Base-by-base conservation (phyloP, 2,113 vertebrate species). In the Atractosteus spatula region DNA sequence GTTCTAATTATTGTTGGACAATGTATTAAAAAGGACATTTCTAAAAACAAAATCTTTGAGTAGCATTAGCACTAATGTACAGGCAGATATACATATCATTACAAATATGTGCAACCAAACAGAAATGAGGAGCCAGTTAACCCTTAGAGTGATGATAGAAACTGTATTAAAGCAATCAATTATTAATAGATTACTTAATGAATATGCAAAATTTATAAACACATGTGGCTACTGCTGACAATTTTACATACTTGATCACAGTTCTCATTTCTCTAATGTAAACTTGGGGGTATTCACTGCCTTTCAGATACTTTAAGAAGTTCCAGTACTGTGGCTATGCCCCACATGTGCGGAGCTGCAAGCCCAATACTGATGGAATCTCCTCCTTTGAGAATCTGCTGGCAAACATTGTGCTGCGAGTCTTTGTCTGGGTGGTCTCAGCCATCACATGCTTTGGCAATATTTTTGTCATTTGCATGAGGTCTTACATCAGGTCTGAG, bases 371-470 rank as follows among this genome's bases (percentile, higher is more conserved):
- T 0, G 97, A 99, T 42, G 97, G 97, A 71, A 97, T 99, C 78
- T 98, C 97, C 0, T 98, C 97, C 45, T 90, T 99, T 0, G 97
- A 99, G 82, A 92, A 99, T 44, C 93, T 98, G 69, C 85, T 99
- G 83, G 97, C 97, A 41, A 99, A 93, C 84, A 89, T 97, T 67
- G 91, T 98, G 70, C 94, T 98, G 84, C 93, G 96, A 78, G 95
- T 98, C 54, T 99, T 98, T 42, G 95, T 99, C 72, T 99, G 97
- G 97, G 95, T 98, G n/a, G 96, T 99, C 12, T 98, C 97, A 47
- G 90, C 93, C 74, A 87, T 96, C 72, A 99, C 96, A 14, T 99
- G 97, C 89, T 94, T 98, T 65, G 96, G 97, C 72, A 99, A 99
- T 84, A 85, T 98, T 85, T 98, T 99, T 70, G 97, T 99, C 80